Base-by-base conservation (phyloP, 1,140 invertebrate genomes). In the Eupeodes corollae region DNA sequence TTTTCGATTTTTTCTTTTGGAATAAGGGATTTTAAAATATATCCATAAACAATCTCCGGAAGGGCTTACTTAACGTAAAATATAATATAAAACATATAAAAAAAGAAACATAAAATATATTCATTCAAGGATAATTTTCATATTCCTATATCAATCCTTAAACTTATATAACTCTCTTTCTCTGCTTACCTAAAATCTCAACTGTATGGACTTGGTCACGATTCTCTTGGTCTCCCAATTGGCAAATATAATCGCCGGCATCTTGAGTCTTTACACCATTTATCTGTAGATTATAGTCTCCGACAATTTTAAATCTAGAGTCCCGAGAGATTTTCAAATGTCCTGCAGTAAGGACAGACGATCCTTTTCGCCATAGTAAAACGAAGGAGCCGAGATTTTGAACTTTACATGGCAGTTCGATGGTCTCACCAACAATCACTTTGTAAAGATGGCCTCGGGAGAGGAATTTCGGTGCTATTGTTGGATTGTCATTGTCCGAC, bases 351-450 rank as follows among this genome's bases (percentile, higher is more conserved):
- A 81, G 61, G 1, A 81, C 75, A 0, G 75, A 72, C 10, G 71
- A 70, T 8, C 78, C 79, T 52, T 76, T 68, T 42, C 78, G 70
- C 79, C 79, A 81, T 40, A 80, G 65, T 26, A 80, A 59, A 19
- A 79, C 76, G 56, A 73, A 79, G 2, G 70, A 71, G 31, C 76
- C 78, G 52, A 86, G 70, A 67, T 86, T 83, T 55, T 84, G 79
- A 2, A 85, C 82, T 70, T 84, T 82, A 56, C 84, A 86, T 6
- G 84, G 83, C 37, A 86, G 61, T 31, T 82, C 73, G 15, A 85
- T 72, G 1, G 80, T 84, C 59, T 86, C 83, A 6, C 82, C 83
- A 3, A 81, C 79, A n/a, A 85, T 82, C 0, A 79, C 81, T 55
- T 81, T 72, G 65, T 82, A 84, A 3, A 79, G 81, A 55, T 84